phyloP scores from a whole-genome alignment of 2,113 vertebrate species.

The Lepus europaeus region DNA sequence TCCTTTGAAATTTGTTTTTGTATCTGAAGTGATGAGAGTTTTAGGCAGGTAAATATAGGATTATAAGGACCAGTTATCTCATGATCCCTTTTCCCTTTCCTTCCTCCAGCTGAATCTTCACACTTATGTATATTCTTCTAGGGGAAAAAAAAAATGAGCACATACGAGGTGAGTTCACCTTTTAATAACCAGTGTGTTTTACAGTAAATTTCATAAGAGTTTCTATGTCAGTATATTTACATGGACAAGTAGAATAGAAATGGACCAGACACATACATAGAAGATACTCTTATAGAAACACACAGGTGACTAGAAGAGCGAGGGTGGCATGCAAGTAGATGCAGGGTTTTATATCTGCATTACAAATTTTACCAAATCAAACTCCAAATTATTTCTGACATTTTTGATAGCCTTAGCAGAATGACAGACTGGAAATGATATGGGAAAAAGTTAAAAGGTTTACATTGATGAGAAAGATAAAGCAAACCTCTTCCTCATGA shows the following conservation, averaged over 20 bases:
- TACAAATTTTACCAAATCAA: too few relatives aligned
- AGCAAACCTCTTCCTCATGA: neutral
- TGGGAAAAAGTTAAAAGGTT: neutral
- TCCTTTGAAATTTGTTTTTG: neutral
- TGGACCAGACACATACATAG: too few relatives aligned
- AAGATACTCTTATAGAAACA: too few relatives aligned
- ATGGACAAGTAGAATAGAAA: too few relatives aligned
- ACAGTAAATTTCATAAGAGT: neutral
- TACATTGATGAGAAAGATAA: neutral
- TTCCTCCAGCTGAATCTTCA: neutral
- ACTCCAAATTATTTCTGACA: slow-evolving; percentile 30
- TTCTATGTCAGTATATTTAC: too few relatives aligned
- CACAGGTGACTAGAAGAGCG: too few relatives aligned
- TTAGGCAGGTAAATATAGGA: neutral
- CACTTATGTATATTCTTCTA: slow-evolving; percentile 6
- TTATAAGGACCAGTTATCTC: neutral
- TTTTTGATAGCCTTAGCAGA: neutral
- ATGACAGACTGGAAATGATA: neutral
- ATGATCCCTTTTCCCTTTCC: neutral
- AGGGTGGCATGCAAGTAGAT: too few relatives aligned
- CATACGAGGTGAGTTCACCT: slow-evolving; percentile 18
- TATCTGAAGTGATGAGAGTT: neutral
- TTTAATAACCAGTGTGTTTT: slow-evolving; percentile 36
- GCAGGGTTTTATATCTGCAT: too few relatives aligned
- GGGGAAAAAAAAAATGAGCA: slow-evolving; percentile 50